Conservation (phyloP, 2,888 invertebrate species). For the Bembecia ichneumoniformis region DNA sequence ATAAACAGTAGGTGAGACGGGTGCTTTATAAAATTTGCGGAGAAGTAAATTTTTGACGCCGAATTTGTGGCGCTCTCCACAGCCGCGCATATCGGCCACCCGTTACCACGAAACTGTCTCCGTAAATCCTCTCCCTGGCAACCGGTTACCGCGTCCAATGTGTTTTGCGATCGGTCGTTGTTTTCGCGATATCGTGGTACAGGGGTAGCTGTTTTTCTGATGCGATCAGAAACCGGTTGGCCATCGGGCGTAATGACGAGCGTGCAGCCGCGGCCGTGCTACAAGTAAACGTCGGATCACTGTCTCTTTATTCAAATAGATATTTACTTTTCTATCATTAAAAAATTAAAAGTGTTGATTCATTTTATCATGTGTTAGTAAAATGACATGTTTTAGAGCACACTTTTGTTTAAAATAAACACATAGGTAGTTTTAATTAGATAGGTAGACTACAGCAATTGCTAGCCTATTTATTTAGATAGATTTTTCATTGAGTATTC, state of each 20-base stretch:
- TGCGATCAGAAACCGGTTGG: slow-evolving; percentile 68
- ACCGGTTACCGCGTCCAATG: not conserved
- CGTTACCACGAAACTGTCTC: slow-evolving; percentile 31
- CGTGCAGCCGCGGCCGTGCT: slow-evolving; percentile 22
- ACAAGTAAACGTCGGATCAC: slow-evolving; percentile 49
- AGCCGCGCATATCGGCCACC: slow-evolving; percentile 44
- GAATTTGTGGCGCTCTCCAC: slow-evolving; percentile 50
- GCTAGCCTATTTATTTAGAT: too few species aligned
- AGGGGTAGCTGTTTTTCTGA: slow-evolving; percentile 64
- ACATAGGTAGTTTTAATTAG: too few species aligned
- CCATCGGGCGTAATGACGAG: slow-evolving; percentile 57
- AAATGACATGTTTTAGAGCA: too few species aligned
- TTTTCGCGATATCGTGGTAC: slow-evolving; percentile 29
- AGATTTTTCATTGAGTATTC: too few species aligned
- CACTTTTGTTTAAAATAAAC: too few species aligned
- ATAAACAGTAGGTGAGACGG: slow-evolving; percentile 10
- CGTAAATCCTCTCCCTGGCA: not conserved
- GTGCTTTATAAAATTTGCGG: slow-evolving; percentile 32
- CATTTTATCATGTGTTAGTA: too few species aligned
- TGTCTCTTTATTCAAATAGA: slow-evolving; percentile 6
- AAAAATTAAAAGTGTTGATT: too few species aligned
- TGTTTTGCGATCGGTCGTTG: not conserved
- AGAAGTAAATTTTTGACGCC: slow-evolving; percentile 54
- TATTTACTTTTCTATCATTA: too few species aligned
- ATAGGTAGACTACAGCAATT: too few species aligned